A percentile compares a stretch with the other conserved stretches of the same genome.
Conservation (phyloP, 1,140 invertebrate species). For the Propsilocerus akamusi region DNA sequence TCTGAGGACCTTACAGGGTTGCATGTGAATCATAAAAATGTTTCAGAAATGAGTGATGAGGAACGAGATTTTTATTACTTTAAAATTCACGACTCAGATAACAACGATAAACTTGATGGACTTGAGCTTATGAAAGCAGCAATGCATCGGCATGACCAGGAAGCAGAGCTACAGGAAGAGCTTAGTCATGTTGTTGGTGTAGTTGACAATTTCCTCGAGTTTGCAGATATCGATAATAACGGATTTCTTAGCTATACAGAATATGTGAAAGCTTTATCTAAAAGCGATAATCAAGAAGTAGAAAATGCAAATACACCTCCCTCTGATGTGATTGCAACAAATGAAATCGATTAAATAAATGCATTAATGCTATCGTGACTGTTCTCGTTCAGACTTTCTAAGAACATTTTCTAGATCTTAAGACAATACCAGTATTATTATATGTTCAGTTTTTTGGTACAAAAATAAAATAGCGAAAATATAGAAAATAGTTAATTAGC, state of each 20-base stretch:
- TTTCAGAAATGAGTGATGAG: conserved; percentile 41
- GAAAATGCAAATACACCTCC: no score
- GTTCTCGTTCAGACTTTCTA: no score
- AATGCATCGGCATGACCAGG: conserved; percentile 11
- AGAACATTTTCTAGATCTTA: no score
- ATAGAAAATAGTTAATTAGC: no score
- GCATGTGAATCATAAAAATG: conserved; percentile 22
- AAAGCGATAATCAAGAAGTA: conserved; percentile 10
- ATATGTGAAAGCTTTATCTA: conserved; percentile 31
- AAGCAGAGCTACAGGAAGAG: conserved; percentile 18
- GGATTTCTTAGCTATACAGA: conserved; percentile 60
- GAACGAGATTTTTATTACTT: conserved; percentile 42
- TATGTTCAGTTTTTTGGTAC: no score
- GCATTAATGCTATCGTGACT: no score
- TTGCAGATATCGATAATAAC: conserved; percentile 59
- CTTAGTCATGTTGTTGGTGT: conserved; percentile 34
- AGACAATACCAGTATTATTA: no score
- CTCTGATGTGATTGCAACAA: no score
- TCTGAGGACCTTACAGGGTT: conserved; percentile 40
- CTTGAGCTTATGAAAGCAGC: conserved; percentile 49
- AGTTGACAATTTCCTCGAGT: conserved; percentile 52
- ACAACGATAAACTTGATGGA: conserved; percentile 57
- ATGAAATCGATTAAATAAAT: no score
- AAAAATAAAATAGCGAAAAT: no score
- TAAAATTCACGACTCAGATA: conserved; percentile 52